These are phyloP conservation scores for Limnephilus lunatus DNA, from an alignment of 2,888 invertebrate species.

Conservation along the genomic window DNA sequence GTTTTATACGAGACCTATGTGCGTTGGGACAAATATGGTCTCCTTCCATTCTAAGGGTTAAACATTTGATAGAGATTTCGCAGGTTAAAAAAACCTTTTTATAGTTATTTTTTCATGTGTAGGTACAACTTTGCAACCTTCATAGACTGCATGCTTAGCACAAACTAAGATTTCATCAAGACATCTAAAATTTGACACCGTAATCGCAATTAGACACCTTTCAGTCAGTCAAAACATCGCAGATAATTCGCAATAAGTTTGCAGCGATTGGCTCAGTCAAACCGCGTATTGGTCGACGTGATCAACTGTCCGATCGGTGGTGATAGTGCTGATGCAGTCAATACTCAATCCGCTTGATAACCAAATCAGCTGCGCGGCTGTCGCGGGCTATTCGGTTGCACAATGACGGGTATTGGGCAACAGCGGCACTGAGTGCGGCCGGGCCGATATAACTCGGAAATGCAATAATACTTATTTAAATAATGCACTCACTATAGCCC, in stretches of 20 bases:
- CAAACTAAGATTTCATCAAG: not conserved
- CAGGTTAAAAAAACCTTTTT: too few species aligned
- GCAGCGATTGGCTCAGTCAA: not conserved
- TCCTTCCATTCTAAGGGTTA: too few species aligned
- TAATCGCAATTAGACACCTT: not conserved
- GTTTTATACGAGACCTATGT: too few species aligned
- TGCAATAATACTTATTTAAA: not conserved
- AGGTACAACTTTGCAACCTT: too few species aligned
- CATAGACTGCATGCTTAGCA: too few species aligned
- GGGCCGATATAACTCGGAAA: not conserved
- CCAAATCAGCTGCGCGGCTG: not conserved
- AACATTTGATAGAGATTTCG: too few species aligned
- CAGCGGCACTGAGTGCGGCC: not conserved
- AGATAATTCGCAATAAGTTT: not conserved
- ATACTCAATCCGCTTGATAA: constrained; percentile 9
- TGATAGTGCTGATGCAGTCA: not conserved
- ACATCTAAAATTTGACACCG: not conserved
- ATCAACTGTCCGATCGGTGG: not conserved
- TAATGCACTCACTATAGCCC: not conserved
- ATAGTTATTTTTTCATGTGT: too few species aligned
- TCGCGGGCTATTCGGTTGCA: not conserved
- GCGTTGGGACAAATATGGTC: too few species aligned
- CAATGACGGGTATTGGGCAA: not conserved
- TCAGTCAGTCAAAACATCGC: not conserved
- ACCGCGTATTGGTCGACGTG: not conserved